These are phyloP conservation scores for Brevimyrus niger DNA, from an alignment of 2,113 vertebrate genomes.

Conservation along the genomic window DNA sequence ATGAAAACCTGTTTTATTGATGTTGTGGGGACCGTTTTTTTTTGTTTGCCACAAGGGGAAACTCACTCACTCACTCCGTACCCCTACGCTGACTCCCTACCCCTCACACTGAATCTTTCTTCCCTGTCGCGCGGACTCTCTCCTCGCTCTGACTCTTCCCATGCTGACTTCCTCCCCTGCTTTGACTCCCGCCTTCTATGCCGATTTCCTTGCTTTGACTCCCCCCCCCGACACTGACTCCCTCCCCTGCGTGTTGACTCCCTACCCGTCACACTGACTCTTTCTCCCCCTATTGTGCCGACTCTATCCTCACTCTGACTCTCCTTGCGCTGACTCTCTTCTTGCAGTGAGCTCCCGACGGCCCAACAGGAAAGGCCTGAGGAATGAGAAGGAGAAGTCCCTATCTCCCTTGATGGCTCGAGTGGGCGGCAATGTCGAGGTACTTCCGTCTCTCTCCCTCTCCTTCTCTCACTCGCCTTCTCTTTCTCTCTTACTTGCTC, in stretches of 20 bases:
- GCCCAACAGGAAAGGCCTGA: constrained; percentile 87
- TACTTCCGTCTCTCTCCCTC: constrained; percentile 31
- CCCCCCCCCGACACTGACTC: too few species aligned
- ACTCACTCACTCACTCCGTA: too few species aligned
- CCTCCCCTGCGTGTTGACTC: too few species aligned
- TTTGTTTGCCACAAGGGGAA: too few species aligned
- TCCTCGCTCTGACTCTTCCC: background rate
- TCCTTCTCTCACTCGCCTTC: background rate
- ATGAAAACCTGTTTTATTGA: background rate
- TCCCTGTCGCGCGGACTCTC: background rate
- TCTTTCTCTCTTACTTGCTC: background rate
- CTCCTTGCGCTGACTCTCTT: constrained; percentile 13
- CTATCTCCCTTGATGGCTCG: constrained; percentile 88
- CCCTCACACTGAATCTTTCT: background rate
- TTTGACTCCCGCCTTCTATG: too few species aligned
- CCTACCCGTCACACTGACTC: too few species aligned
- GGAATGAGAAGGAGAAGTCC: constrained; percentile 95
- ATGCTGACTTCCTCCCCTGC: too few species aligned
- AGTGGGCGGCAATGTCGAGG: constrained; percentile 95
- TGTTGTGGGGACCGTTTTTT: too few species aligned
- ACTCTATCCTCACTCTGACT: too few species aligned
- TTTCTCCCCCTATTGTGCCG: background rate
- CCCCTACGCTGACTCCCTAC: too few species aligned
- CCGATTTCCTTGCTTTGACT: too few species aligned
- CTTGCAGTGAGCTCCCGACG: constrained; percentile 72